A percentile compares a stretch with the other conserved stretches of the same genome.
These are phyloP conservation scores for Macrophya alboannulata DNA, from an alignment of 2,888 invertebrate genomes.

Conservation along the genomic window DNA sequence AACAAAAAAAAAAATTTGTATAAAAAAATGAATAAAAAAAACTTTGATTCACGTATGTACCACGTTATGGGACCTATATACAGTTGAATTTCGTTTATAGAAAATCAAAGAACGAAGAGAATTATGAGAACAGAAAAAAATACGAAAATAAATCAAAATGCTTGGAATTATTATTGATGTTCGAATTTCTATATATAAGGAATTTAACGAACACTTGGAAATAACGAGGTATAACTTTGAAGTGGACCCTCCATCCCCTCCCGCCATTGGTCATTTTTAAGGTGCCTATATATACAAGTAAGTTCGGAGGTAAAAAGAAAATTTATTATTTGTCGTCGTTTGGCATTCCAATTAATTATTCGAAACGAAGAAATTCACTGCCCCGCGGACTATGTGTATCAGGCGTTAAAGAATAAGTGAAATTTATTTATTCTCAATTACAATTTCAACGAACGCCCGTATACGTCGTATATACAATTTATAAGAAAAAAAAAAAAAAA, in stretches of 20 bases:
- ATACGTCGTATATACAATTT: neutral
- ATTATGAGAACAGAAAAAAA: neutral
- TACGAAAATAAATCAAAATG: neutral
- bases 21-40: neutral
- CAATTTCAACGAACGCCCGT: neutral
- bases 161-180: neutral
- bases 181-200: neutral
- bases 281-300: neutral
- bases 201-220: constrained; percentile 19
- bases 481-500: neutral
- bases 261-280: constrained; percentile 7
- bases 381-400: neutral
- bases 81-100: neutral
- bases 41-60: neutral
- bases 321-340: neutral
- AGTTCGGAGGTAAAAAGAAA: neutral
- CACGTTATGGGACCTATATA: neutral
- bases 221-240: constrained; percentile 18
- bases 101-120: neutral
- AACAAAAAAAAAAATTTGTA: neutral
- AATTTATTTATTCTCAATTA: neutral
- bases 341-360: neutral
- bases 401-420: neutral
- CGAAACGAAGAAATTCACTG: neutral
- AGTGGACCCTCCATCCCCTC: neutral